These are phyloP conservation scores for Cosmia trapezina DNA, from an alignment of 2,888 invertebrate species.

Conservation along the genomic window DNA sequence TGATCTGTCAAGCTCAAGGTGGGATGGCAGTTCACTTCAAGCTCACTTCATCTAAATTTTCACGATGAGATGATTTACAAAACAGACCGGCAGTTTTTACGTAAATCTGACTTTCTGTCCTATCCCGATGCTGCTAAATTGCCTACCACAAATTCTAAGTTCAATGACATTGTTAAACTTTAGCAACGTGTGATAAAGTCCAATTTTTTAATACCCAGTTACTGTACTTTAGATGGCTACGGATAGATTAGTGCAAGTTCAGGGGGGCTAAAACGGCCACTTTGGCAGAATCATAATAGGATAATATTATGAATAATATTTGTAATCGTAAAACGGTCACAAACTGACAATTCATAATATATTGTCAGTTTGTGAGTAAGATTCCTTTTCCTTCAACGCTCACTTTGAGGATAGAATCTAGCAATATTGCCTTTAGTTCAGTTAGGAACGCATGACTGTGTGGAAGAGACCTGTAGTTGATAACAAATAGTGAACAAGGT, in stretches of 20 bases:
- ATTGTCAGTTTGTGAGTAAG: no score
- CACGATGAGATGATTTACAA: neutral
- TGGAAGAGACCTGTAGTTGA: neutral
- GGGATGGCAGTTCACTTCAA: neutral
- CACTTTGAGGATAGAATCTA: no score
- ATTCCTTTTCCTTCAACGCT: neutral
- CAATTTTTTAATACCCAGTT: neutral
- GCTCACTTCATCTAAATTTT: no score
- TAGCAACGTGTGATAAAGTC: neutral
- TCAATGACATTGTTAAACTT: neutral
- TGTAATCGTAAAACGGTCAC: no score
- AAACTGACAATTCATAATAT: no score
- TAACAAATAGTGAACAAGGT: slow-evolving; percentile 22
- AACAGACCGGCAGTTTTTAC: neutral
- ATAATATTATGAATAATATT: no score
- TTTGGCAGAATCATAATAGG: no score
- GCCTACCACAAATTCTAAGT: neutral
- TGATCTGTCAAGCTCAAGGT: neutral
- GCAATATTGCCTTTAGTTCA: no score
- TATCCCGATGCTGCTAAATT: neutral
- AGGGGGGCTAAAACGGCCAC: no score
- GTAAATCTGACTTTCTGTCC: neutral
- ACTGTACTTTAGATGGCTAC: neutral
- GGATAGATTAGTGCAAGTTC: neutral
- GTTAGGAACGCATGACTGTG: no score